Evolutionary conservation across 2,113 vertebrate species (phyloP).

Genomic region (Nettapus auritus): DNA sequence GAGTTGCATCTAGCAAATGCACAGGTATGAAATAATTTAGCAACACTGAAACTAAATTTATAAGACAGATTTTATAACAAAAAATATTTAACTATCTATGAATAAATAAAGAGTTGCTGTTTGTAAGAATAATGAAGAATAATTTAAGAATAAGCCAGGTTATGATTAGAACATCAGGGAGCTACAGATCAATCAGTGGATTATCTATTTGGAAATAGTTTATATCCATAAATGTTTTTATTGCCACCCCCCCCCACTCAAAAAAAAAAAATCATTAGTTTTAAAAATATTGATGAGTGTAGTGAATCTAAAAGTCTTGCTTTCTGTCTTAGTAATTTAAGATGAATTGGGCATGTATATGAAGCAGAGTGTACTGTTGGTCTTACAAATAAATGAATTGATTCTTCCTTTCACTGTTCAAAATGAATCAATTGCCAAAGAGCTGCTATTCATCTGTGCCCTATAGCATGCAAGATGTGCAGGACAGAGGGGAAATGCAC

Average conservation of each 20-base stretch:
- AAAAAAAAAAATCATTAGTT: background rate
- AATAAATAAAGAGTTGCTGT: background rate
- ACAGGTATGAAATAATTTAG: background rate
- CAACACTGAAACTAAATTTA: background rate
- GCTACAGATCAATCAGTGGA: background rate
- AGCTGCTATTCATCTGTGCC: background rate
- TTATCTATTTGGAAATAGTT: background rate
- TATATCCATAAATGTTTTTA: background rate
- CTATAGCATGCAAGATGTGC: background rate
- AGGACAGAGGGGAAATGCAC: background rate
- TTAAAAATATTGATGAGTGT: background rate
- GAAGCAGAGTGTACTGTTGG: background rate
- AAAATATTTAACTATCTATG: background rate
- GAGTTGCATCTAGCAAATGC: background rate
- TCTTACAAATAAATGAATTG: background rate
- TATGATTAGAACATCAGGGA: background rate
- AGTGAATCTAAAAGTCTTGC: background rate
- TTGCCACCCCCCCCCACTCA: background rate
- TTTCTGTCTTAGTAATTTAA: background rate
- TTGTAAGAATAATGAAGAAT: background rate
- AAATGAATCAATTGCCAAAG: background rate
- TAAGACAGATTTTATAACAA: background rate
- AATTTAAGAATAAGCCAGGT: background rate
- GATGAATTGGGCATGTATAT: background rate
- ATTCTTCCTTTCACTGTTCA: background rate